phyloP scores from a whole-genome alignment of 2,888 invertebrate genomes.

The Lasioglossum calceatum region DNA sequence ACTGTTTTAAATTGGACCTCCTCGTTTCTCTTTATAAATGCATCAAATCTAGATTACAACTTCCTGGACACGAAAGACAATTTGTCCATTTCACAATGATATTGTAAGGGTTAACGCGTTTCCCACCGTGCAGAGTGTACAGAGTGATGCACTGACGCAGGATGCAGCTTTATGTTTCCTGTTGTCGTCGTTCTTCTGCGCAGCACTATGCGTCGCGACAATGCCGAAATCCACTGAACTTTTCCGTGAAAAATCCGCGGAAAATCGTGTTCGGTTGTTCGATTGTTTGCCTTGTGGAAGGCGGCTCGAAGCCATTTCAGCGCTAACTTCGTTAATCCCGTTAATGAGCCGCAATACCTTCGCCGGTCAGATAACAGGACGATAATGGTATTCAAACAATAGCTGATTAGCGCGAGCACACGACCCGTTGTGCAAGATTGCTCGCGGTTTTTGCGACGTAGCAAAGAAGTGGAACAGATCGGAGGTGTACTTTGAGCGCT shows the following conservation, averaged over 20 bases:
- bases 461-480: constrained; percentile 5
- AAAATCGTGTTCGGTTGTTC: background rate
- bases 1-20: too few relatives aligned
- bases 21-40: background rate
- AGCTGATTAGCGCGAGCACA: constrained; percentile 21
- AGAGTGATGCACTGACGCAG: background rate
- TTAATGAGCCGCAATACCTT: background rate
- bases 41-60: background rate
- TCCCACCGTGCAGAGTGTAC: background rate
- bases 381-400: constrained; percentile 19
- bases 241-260: background rate
- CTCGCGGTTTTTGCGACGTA: constrained; percentile 23
- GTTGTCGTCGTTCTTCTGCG: background rate
- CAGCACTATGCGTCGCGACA: background rate
- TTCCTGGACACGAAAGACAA: background rate
- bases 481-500: background rate
- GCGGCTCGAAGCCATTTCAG: background rate
- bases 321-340: constrained; percentile 10
- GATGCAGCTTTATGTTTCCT: background rate
- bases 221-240: background rate
- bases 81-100: background rate
- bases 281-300: background rate
- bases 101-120: background rate
- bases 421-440: constrained; percentile 24
- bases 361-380: background rate